Conservation (phyloP, 2,888 invertebrate genomes). For the Drosophila acutilabella region DNA sequence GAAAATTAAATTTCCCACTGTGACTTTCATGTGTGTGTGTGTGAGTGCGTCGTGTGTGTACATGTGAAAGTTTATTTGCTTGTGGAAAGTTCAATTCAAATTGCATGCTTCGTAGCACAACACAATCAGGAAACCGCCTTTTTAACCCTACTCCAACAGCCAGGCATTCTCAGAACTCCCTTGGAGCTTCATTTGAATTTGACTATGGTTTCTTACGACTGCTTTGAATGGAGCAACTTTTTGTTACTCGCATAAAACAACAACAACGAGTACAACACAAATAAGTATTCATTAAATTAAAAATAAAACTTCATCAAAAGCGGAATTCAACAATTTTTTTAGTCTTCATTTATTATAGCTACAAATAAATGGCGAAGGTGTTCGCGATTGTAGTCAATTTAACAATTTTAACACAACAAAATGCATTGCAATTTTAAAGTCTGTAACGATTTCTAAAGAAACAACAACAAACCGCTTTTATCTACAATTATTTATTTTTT, state of each 20-base stretch:
- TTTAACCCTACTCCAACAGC: neutral
- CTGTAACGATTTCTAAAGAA: too few relatives aligned
- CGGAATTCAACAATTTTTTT: slow-evolving; percentile 6
- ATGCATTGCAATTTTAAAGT: too few relatives aligned
- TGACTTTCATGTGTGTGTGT: slow-evolving; percentile 10
- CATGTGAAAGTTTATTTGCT: slow-evolving; percentile 66
- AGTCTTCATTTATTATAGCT: neutral
- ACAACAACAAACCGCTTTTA: too few relatives aligned
- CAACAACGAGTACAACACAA: slow-evolving; percentile 6
- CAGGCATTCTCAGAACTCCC: slow-evolving; percentile 7
- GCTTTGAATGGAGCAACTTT: slow-evolving; percentile 20
- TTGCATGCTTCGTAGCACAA: slow-evolving; percentile 73
- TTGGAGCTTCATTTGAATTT: slow-evolving; percentile 47
- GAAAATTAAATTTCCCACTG: slow-evolving; percentile 75
- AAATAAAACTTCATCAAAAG: neutral
- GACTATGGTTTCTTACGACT: slow-evolving; percentile 48
- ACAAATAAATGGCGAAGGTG: slow-evolving; percentile 1
- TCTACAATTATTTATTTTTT: too few relatives aligned
- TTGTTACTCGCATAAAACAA: slow-evolving; percentile 7
- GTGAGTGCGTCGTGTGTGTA: slow-evolving; percentile 11
- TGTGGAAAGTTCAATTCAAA: slow-evolving; percentile 75
- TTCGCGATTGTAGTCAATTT: too few relatives aligned
- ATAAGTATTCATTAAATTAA: slow-evolving; percentile 15
- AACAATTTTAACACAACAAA: too few relatives aligned
- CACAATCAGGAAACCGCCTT: slow-evolving; percentile 44